A percentile compares a stretch with the other conserved stretches of the same genome.
phyloP scores from a whole-genome alignment of 1,140 invertebrate genomes.

The Tetragnatha versicolor region DNA sequence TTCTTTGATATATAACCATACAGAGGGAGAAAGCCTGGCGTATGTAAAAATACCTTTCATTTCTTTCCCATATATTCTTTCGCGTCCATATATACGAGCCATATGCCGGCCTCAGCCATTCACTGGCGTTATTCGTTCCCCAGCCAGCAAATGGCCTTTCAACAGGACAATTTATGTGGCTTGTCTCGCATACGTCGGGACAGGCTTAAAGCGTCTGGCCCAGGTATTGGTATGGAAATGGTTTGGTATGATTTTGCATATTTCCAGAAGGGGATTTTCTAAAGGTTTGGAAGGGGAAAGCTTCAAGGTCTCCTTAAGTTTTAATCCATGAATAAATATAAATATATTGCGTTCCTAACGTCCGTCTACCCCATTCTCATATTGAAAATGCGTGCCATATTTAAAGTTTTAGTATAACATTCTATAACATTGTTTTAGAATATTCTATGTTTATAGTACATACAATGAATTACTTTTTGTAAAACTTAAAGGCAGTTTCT shows the following conservation, averaged over 20 bases:
- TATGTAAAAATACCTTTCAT: conserved; percentile 8
- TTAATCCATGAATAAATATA: too few species aligned
- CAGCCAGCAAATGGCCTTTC: conserved; percentile 21
- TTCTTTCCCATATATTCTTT: not conserved
- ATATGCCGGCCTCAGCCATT: conserved; percentile 7
- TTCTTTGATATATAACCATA: too few species aligned
- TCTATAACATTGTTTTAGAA: too few species aligned
- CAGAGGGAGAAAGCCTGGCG: not conserved
- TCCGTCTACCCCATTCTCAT: too few species aligned
- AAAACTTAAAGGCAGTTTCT: too few species aligned
- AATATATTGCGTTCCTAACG: too few species aligned
- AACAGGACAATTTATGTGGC: conserved; percentile 14
- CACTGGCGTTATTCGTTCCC: conserved; percentile 24
- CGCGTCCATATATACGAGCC: not conserved
- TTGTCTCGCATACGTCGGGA: conserved; percentile 4
- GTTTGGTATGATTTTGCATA: conserved; percentile 13
- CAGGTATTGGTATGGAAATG: conserved; percentile 4
- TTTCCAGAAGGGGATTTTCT: not conserved
- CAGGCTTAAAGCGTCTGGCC: conserved; percentile 1
- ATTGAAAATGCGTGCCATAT: too few species aligned
- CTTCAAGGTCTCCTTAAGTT: too few species aligned
- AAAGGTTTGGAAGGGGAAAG: too few species aligned
- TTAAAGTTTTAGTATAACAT: too few species aligned
- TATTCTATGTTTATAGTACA: too few species aligned
- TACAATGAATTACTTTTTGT: too few species aligned